Evolutionary conservation across 1,140 invertebrate genomes (phyloP).

Genomic region (Papilio polyxenes): DNA sequence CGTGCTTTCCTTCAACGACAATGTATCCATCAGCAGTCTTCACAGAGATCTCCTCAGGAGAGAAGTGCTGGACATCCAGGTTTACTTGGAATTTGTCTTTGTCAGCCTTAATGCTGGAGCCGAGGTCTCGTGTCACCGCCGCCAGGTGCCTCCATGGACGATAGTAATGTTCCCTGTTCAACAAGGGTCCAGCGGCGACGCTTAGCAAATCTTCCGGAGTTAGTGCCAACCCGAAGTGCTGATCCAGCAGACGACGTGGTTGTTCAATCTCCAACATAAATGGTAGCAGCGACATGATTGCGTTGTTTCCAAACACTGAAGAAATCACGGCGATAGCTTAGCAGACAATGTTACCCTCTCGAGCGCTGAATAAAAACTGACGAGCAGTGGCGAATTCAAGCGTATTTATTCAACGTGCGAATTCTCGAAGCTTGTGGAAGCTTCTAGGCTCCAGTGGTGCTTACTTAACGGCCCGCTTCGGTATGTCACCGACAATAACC

Average conservation of each 20-base stretch:
- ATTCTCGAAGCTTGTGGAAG: slow-evolving; percentile 29
- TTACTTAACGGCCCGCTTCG: background rate
- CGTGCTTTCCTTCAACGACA: slow-evolving; percentile 87
- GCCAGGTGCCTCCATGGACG: slow-evolving; percentile 84
- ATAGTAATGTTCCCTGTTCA: slow-evolving; percentile 81
- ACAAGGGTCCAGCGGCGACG: slow-evolving; percentile 73
- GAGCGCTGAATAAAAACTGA: slow-evolving; percentile 28
- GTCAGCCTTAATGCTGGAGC: slow-evolving; percentile 85
- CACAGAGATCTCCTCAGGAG: slow-evolving; percentile 90
- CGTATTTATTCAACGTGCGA: slow-evolving; percentile 27
- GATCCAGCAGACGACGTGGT: slow-evolving; percentile 86
- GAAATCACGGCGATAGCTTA: slow-evolving; percentile 5
- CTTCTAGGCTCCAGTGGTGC: slow-evolving; percentile 19
- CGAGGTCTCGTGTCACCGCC: slow-evolving; percentile 84
- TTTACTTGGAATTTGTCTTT: slow-evolving; percentile 83
- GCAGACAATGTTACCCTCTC: background rate
- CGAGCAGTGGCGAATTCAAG: background rate
- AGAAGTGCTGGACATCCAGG: slow-evolving; percentile 92
- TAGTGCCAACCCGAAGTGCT: slow-evolving; percentile 87
- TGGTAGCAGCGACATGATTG: slow-evolving; percentile 64
- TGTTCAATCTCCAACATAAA: slow-evolving; percentile 78
- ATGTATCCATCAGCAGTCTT: slow-evolving; percentile 87
- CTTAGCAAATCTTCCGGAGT: slow-evolving; percentile 87
- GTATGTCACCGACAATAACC: background rate
- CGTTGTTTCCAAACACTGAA: background rate